A percentile compares a stretch with the other conserved stretches of the same genome.
phyloP scores from a whole-genome alignment of 2,888 invertebrate species.

The Flabesymbios commensalis region DNA sequence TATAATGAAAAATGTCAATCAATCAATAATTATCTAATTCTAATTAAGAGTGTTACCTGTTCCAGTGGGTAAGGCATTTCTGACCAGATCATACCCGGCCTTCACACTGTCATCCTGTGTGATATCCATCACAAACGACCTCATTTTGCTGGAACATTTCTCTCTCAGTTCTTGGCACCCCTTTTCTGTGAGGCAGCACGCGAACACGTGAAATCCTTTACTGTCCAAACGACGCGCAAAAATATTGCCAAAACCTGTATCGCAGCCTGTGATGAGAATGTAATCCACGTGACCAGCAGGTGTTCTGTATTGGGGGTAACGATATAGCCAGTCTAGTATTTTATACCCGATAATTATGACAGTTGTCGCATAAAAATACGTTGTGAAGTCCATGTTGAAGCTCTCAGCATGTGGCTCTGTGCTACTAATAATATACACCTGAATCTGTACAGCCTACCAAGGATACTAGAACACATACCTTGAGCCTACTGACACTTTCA shows the following conservation, averaged over 20 bases:
- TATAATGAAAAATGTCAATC: too few relatives aligned
- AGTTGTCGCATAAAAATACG: too few relatives aligned
- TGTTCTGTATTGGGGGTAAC: neutral
- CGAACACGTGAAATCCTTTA: constrained; percentile 1
- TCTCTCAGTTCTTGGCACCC: neutral
- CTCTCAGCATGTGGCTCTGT: too few relatives aligned
- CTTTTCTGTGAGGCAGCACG: neutral
- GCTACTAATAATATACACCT: too few relatives aligned
- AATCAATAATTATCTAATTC: too few relatives aligned
- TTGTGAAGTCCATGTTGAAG: too few relatives aligned
- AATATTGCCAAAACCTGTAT: constrained; percentile 13
- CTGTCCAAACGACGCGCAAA: constrained; percentile 8
- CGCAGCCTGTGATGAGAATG: constrained; percentile 11
- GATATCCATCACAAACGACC: neutral
- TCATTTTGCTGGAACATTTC: neutral
- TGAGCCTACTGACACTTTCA: too few relatives aligned
- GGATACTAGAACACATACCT: too few relatives aligned
- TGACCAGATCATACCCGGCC: too few relatives aligned
- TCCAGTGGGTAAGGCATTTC: too few relatives aligned
- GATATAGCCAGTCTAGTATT: neutral
- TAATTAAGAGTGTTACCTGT: too few relatives aligned
- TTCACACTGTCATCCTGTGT: neutral
- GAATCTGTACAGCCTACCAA: too few relatives aligned
- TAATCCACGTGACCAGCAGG: neutral
- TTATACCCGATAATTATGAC: neutral